Percentiles rank a stretch among this genome's conserved stretches.
These are phyloP conservation scores for Artibeus lituratus DNA, from an alignment of 2,797 vertebrate genomes.

Conservation along the genomic window DNA sequence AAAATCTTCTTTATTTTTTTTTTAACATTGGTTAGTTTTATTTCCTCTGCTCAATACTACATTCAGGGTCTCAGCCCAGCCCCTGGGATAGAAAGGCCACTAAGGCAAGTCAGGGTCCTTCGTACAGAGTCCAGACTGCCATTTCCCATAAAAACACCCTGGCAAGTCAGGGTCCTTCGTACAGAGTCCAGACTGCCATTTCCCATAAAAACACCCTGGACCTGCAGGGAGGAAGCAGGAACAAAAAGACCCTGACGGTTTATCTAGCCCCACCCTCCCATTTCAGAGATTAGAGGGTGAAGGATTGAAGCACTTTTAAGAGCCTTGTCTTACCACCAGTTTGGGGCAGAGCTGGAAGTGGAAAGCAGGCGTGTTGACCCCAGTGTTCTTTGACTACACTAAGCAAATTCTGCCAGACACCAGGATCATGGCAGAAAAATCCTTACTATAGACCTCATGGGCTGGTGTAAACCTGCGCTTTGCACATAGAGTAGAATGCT, in stretches of 20 bases:
- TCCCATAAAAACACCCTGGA: not conserved
- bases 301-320: not conserved
- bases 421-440: not conserved
- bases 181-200: not conserved
- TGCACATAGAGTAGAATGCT: not conserved
- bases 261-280: not conserved
- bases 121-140: not conserved
- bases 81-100: not conserved
- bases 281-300: not conserved
- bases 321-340: not conserved
- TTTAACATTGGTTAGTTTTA: not conserved
- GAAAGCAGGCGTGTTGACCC: not conserved
- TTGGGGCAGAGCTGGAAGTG: not conserved
- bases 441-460: not conserved
- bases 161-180: not conserved
- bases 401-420: constrained; percentile 17
- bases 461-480: not conserved
- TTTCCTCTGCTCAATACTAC: not conserved
- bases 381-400: not conserved
- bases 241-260: not conserved
- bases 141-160: not conserved
- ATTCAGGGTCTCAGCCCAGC: not conserved
- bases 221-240: not conserved
- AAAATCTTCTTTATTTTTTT: not conserved
- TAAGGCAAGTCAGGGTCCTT: not conserved